Conservation (phyloP, 2,113 vertebrate genomes). For the Ursus arctos region DNA sequence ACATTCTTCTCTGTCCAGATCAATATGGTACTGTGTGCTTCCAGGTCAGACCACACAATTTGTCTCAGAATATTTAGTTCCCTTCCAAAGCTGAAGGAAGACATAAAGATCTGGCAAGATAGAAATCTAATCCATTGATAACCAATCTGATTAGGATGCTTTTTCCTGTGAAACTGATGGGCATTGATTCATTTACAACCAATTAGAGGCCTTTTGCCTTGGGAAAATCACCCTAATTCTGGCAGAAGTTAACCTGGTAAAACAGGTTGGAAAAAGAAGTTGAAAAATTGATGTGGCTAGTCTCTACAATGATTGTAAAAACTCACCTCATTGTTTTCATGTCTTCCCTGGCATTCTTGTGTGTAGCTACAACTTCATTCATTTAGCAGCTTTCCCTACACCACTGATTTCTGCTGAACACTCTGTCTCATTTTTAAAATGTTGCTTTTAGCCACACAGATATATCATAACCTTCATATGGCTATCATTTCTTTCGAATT, state of each 20-base stretch:
- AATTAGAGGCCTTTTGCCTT: slow-evolving; percentile 46
- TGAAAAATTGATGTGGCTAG: background rate
- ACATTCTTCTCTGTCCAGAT: background rate
- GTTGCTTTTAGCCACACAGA: background rate
- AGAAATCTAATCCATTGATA: slow-evolving; percentile 59
- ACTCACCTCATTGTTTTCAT: background rate
- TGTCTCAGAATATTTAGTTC: background rate
- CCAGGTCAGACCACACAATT: background rate
- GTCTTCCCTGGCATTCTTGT: background rate
- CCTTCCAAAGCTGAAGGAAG: slow-evolving; percentile 40
- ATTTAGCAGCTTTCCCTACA: background rate
- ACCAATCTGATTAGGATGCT: slow-evolving; percentile 52
- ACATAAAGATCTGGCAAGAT: slow-evolving; percentile 44
- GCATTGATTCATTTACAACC: slow-evolving; percentile 59
- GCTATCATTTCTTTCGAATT: background rate
- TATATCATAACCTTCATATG: background rate
- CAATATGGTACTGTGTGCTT: background rate
- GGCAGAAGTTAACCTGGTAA: slow-evolving; percentile 42
- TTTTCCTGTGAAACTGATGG: slow-evolving; percentile 60
- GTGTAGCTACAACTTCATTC: background rate
- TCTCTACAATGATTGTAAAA: background rate
- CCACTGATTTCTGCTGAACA: background rate
- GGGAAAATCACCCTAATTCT: slow-evolving; percentile 16
- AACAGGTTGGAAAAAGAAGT: slow-evolving; percentile 24
- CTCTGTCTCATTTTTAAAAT: background rate